These are phyloP conservation scores for Aricia artaxerxes DNA, from an alignment of 2,888 invertebrate species.

Conservation along the genomic window DNA sequence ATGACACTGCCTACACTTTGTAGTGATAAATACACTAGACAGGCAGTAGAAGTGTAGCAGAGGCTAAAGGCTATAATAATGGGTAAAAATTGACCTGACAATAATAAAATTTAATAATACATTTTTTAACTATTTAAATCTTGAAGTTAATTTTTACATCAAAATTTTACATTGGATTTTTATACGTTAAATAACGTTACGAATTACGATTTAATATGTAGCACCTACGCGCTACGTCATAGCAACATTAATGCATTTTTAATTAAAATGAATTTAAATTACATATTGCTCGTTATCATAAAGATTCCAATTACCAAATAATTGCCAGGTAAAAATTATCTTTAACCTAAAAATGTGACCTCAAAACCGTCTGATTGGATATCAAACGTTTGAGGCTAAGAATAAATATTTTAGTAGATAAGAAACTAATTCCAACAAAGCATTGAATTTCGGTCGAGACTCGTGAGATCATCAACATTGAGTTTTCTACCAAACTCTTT, in stretches of 20 bases:
- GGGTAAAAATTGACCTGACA: no score
- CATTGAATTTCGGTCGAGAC: constrained; percentile 6
- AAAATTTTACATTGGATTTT: no score
- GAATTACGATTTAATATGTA: neutral
- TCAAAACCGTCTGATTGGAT: constrained; percentile 12
- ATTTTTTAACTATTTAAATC: no score
- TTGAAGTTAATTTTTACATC: no score
- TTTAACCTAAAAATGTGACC: constrained; percentile 17
- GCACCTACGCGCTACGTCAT: neutral
- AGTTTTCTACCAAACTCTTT: neutral
- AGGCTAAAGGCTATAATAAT: neutral
- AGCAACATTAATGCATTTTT: neutral
- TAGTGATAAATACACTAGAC: neutral
- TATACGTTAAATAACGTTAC: no score
- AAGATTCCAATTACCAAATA: neutral
- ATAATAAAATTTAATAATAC: no score
- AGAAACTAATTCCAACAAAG: constrained; percentile 9
- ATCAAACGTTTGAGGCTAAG: constrained; percentile 11
- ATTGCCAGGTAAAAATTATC: constrained; percentile 5
- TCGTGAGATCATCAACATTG: neutral
- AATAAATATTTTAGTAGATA: constrained; percentile 12
- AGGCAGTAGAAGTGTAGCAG: neutral
- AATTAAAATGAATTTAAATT: neutral
- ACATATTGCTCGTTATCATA: neutral
- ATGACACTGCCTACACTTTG: neutral